Conservation (phyloP, 2,113 vertebrate genomes). For the Procavia capensis region DNA sequence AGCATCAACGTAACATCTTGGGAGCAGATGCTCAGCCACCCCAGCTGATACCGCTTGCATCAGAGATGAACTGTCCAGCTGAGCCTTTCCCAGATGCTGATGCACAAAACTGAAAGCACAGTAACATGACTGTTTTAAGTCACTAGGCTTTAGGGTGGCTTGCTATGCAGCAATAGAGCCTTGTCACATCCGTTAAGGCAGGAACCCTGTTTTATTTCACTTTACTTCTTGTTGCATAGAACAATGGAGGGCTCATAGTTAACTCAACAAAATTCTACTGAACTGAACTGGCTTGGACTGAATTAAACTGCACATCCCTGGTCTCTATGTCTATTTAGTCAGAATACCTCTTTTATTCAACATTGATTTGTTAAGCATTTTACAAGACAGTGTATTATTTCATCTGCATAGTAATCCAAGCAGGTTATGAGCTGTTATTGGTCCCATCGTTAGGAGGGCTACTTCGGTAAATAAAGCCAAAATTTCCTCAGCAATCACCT, state of each 20-base stretch:
- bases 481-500: background rate
- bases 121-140: background rate
- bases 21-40: too few relatives aligned
- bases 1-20: rapidly evolving
- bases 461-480: conserved; percentile 36
- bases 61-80: background rate
- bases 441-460: background rate
- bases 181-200: background rate
- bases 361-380: background rate
- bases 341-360: too few relatives aligned
- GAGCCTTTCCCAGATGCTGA: background rate
- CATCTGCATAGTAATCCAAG: background rate
- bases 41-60: rapidly evolving
- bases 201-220: background rate
- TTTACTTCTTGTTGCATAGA: background rate
- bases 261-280: background rate
- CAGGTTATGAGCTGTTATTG: background rate
- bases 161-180: background rate
- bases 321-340: background rate
- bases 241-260: background rate
- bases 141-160: background rate
- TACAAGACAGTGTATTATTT: background rate
- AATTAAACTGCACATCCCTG: background rate
- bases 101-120: background rate
- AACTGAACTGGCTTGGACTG: background rate